These are phyloP conservation scores for Leuciscus idus DNA, from an alignment of 2,113 vertebrate genomes.

Conservation along the genomic window DNA sequence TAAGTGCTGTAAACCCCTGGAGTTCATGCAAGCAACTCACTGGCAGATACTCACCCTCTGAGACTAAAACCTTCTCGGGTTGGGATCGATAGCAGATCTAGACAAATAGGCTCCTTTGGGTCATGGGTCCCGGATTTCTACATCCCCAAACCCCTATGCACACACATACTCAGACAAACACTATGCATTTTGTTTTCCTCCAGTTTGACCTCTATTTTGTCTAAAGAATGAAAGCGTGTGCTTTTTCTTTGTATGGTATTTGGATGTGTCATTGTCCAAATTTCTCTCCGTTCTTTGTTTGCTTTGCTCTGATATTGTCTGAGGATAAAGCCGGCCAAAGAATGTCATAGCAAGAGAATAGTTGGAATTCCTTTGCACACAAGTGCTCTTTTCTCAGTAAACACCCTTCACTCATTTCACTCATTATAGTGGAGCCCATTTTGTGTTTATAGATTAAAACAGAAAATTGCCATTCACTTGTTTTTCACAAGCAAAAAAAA, in stretches of 20 bases:
- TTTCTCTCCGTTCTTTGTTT: not conserved
- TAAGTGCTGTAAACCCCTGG: conserved; percentile 50
- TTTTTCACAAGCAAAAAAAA: not conserved
- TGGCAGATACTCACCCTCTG: conserved; percentile 16
- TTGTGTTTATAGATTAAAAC: conserved; percentile 49
- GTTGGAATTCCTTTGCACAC: conserved; percentile 48
- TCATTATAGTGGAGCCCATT: conserved; percentile 32
- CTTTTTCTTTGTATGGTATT: conserved; percentile 1
- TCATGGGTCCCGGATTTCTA: not conserved
- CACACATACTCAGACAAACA: not conserved
- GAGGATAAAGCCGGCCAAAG: conserved; percentile 38
- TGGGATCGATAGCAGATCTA: conserved; percentile 56
- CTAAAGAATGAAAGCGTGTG: not conserved
- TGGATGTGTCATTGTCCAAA: conserved; percentile 3
- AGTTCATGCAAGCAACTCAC: conserved; percentile 12
- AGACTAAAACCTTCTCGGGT: conserved; percentile 31
- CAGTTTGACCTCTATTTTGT: conserved; percentile 24
- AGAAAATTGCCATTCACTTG: conserved; percentile 46
- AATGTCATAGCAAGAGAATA: conserved; percentile 47
- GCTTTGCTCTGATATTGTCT: conserved; percentile 39
- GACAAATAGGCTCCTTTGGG: conserved; percentile 34
- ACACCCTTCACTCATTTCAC: conserved; percentile 8
- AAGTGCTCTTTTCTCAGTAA: conserved; percentile 46
- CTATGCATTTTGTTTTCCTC: not conserved
- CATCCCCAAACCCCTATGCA: not conserved